Evolutionary conservation across 2,888 invertebrate genomes (phyloP), one percentile per base, ranked within the genome.

Genomic region (Alcis repandata): DNA sequence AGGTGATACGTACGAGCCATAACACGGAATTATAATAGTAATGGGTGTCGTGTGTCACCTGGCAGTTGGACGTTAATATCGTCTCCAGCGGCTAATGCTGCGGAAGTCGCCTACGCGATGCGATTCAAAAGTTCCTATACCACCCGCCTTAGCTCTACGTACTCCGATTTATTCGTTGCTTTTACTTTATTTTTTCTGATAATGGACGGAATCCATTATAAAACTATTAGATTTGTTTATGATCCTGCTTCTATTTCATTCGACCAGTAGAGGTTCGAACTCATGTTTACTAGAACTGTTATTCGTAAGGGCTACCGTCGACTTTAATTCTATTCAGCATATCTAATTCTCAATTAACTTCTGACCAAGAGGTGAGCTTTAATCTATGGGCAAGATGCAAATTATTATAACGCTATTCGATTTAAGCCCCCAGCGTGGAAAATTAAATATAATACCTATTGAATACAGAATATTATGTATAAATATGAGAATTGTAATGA

Each of bases 21-120:
- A 80, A 80, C 75, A 78, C 61, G 69, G 76, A 78, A 83, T 82
- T 80, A 81, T 79, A 79, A 83, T 83, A 76, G 76, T 83, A 84
- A 85, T 84, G 78, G 79, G 78, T 79, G 84, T 81, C 82, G 78
- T 82, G 79, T 80, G 81, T 80, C 81, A 78, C 78, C 75, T 78
- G 77, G 69, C 72, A 75, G 78, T 74, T 72, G 76, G 80, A 79
- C 81, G 67, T 80, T 81, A 84, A 80, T 78, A 78, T 77, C 66
- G 68, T 70, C 69, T 74, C 70, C 70, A 68, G 63, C 78, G 69
- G 78, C 78, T 83, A 80, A 82, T 79, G 85, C 79, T 72, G 75
- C 84, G 83, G 86, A 85, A 83, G 79, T 83, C 86, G 85, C 87
- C 88, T 81, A 88, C 88, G 84, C 83, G 73, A 53, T 58, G 54